phyloP scores from a whole-genome alignment of 2,113 vertebrate species.

The Dunckerocampus dactyliophorus region DNA sequence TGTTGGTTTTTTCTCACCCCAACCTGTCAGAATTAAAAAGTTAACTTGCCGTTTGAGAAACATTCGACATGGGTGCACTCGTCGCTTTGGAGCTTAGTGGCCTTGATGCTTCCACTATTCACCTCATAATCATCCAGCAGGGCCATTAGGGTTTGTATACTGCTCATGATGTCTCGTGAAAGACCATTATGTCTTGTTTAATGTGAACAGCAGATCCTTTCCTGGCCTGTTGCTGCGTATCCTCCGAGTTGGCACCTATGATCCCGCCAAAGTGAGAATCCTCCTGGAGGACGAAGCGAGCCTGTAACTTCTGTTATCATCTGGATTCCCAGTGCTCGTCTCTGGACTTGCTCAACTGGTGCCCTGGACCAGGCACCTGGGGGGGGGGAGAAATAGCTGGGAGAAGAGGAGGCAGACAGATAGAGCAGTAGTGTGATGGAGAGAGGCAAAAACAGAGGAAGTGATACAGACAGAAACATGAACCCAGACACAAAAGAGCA shows the following conservation, averaged over 20 bases:
- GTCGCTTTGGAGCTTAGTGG: constrained; percentile 26
- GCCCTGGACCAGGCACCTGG: constrained; percentile 58
- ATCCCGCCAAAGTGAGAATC: constrained; percentile 28
- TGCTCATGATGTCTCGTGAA: constrained; percentile 53
- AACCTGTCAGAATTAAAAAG: constrained; percentile 17
- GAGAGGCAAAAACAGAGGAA: constrained; percentile 73
- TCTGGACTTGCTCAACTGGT: constrained; percentile 57
- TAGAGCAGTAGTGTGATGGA: constrained; percentile 48
- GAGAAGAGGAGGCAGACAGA: constrained; percentile 52
- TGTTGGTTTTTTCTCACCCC: constrained; percentile 12
- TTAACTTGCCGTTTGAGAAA: constrained; percentile 13
- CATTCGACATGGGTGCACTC: constrained; percentile 15
- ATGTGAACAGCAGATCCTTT: constrained; percentile 54
- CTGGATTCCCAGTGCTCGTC: constrained; percentile 26
- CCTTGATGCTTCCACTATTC: constrained; percentile 11
- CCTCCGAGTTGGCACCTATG: constrained; percentile 46
- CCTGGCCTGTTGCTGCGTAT: constrained; percentile 35
- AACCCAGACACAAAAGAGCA: constrained; percentile 64
- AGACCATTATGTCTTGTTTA: constrained; percentile 59
- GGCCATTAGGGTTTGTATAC: constrained; percentile 61
- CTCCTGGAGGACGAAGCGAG: constrained; percentile 21
- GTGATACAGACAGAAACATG: constrained; percentile 70
- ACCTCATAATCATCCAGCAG: constrained; percentile 45
- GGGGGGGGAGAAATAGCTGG: constrained; percentile 13
- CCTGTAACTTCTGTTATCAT: constrained; percentile 42